Percentiles rank a stretch among this genome's conserved stretches.
Conservation (phyloP, 2,113 vertebrate genomes). For the Telmatochromis brichardi region DNA sequence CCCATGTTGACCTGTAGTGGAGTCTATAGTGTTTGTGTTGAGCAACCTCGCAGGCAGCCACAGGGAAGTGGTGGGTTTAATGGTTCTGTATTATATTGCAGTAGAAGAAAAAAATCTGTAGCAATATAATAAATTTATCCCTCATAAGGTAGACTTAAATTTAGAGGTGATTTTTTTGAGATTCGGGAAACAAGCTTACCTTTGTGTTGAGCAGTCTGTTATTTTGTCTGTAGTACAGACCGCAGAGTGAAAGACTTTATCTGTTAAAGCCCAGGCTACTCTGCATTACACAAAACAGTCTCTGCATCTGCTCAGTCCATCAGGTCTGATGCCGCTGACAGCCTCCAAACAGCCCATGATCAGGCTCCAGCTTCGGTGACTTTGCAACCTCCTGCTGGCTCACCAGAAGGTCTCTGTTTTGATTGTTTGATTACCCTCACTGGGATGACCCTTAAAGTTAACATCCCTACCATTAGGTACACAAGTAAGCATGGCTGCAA, state of each 20-base stretch:
- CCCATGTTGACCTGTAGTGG: constrained; percentile 33
- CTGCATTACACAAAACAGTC: background rate
- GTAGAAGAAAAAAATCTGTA: background rate
- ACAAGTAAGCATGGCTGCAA: constrained; percentile 38
- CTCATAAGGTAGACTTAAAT: background rate
- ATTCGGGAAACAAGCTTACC: background rate
- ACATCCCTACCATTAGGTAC: constrained; percentile 41
- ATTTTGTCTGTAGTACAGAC: background rate
- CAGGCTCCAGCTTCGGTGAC: background rate
- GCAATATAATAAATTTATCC: background rate
- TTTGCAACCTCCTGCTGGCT: constrained; percentile 35
- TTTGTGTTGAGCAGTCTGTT: background rate
- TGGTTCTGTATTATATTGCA: background rate
- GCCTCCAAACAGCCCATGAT: constrained; percentile 16
- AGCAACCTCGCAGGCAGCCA: background rate
- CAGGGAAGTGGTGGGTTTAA: background rate
- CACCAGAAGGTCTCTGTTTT: constrained; percentile 70
- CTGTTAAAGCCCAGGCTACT: background rate
- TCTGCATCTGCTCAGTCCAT: constrained; percentile 60
- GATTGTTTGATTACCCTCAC: constrained; percentile 41
- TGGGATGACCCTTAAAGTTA: constrained; percentile 44
- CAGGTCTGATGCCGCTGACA: constrained; percentile 6
- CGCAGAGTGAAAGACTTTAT: background rate
- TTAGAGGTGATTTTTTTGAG: background rate
- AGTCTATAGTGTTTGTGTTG: constrained; percentile 22